Evolutionary conservation across 2,888 invertebrate species (phyloP).

Genomic region (Andricus curvator): DNA sequence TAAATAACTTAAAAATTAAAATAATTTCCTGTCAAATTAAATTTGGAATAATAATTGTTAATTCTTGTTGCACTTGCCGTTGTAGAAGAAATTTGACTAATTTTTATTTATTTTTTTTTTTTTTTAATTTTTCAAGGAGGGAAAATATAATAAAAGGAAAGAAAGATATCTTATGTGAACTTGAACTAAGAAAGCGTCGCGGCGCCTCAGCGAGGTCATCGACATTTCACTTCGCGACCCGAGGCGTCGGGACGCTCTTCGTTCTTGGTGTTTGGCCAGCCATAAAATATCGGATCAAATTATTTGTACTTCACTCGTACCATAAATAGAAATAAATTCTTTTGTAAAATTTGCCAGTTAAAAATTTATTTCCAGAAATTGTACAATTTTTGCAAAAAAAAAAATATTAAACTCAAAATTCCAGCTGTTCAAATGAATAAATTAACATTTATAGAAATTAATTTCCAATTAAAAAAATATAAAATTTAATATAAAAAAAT

Average conservation of each 20-base stretch:
- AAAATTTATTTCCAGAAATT: background rate
- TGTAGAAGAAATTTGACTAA: background rate
- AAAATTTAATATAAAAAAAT: too few species aligned
- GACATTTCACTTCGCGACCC: constrained; percentile 54
- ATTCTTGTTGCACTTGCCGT: background rate
- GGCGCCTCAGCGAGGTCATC: constrained; percentile 58
- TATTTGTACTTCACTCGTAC: constrained; percentile 6
- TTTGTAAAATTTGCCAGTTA: too few species aligned
- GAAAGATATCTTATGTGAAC: constrained; percentile 51
- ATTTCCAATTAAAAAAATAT: too few species aligned
- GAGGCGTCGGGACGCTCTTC: constrained; percentile 48
- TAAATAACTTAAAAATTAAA: too few species aligned
- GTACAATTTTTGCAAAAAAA: background rate
- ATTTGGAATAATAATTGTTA: too few species aligned
- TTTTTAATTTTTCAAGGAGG: background rate
- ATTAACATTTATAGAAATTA: too few species aligned
- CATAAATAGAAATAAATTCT: background rate
- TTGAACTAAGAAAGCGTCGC: constrained; percentile 59
- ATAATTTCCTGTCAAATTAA: too few species aligned
- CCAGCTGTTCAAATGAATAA: too few species aligned
- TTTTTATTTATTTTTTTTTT: background rate
- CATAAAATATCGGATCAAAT: constrained; percentile 58
- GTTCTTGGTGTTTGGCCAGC: constrained; percentile 46
- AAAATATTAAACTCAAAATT: background rate
- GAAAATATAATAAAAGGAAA: background rate